Conservation (phyloP, 2,797 vertebrate species). For the Pterois miles region DNA sequence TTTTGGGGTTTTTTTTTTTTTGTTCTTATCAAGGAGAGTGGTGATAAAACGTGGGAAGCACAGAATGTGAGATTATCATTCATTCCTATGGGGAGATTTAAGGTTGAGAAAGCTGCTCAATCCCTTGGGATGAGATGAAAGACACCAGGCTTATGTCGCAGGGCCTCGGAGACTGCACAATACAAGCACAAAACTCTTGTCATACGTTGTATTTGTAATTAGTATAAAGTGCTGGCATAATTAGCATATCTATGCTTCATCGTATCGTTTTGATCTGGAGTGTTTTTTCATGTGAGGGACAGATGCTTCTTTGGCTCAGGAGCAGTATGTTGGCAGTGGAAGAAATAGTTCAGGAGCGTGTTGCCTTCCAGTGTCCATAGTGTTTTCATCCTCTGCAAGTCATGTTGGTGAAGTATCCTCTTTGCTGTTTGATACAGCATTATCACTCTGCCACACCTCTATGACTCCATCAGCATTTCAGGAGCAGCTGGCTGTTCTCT, state of each 20-base stretch:
- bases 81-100: constrained; percentile 61
- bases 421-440: not conserved
- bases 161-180: constrained; percentile 35
- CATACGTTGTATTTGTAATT: constrained; percentile 20
- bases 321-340: not conserved
- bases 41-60: constrained; percentile 57
- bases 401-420: not conserved
- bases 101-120: constrained; percentile 48
- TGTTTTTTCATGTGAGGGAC: constrained; percentile 7
- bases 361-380: not conserved
- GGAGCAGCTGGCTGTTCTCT: constrained; percentile 36
- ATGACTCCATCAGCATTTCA: constrained; percentile 29
- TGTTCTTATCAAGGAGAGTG: constrained; percentile 49
- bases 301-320: constrained; percentile 2
- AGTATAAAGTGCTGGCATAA: constrained; percentile 20
- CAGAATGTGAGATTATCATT: constrained; percentile 57
- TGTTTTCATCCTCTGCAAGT: not conserved
- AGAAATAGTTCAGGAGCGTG: not conserved
- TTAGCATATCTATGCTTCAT: constrained; percentile 34
- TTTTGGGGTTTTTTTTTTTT: constrained; percentile 65
- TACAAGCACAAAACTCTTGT: constrained; percentile 37
- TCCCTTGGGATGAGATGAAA: constrained; percentile 60
- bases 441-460: constrained; percentile 22
- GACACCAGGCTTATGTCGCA: constrained; percentile 42
- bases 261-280: constrained; percentile 6